Conservation (phyloP, 2,888 invertebrate genomes). For the Octodonta nipae region DNA sequence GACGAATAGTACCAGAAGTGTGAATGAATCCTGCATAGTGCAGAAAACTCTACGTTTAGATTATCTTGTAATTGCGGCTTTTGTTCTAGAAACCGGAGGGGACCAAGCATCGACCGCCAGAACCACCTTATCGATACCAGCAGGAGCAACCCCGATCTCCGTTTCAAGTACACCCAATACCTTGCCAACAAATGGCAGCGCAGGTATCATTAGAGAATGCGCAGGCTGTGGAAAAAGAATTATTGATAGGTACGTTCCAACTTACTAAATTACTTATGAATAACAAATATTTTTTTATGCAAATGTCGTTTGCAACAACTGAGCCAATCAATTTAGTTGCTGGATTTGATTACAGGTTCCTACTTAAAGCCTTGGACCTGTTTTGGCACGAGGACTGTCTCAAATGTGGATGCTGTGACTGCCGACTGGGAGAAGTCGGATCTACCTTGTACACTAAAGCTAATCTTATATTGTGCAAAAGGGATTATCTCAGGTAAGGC, state of each 20-base stretch:
- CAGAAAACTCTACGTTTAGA: neutral
- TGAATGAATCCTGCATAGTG: too few species aligned
- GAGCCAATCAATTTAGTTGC: too few species aligned
- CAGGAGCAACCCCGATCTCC: constrained; percentile 24
- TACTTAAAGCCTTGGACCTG: constrained; percentile 74
- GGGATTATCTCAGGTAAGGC: constrained; percentile 77
- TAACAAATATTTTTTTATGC: too few species aligned
- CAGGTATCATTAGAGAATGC: constrained; percentile 45
- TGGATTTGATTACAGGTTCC: constrained; percentile 41
- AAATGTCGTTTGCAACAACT: neutral
- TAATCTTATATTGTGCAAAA: constrained; percentile 78
- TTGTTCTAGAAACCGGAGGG: constrained; percentile 32
- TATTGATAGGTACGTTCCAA: constrained; percentile 40
- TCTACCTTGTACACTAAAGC: constrained; percentile 83
- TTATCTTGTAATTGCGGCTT: too few species aligned
- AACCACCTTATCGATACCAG: constrained; percentile 25
- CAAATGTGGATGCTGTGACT: constrained; percentile 85
- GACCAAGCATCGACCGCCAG: constrained; percentile 31
- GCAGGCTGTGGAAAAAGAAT: constrained; percentile 78
- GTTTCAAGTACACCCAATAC: constrained; percentile 26
- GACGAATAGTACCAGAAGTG: too few species aligned
- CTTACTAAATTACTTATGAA: neutral
- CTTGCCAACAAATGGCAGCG: constrained; percentile 27
- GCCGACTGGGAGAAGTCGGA: constrained; percentile 84
- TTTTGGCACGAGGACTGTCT: constrained; percentile 92